Conservation (phyloP, 35 echinoderm and acorn worm genomes). For the Apostichopus parvimensis region DNA sequence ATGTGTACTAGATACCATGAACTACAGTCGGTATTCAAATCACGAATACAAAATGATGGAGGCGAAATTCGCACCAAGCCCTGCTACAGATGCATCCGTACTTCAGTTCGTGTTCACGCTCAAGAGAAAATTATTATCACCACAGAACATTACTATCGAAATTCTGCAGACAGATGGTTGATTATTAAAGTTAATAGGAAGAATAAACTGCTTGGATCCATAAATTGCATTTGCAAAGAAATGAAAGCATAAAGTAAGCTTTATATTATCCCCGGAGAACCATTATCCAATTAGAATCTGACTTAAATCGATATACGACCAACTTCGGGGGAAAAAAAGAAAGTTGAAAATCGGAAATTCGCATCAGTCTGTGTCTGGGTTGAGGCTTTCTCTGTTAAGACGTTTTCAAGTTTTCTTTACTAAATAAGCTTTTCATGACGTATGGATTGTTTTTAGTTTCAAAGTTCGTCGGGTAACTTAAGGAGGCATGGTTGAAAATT, state of each 20-base stretch:
- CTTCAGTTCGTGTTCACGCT: background rate
- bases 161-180: background rate
- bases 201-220: conserved; percentile 5
- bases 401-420: too few relatives aligned
- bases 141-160: background rate
- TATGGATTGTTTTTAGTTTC: too few relatives aligned
- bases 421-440: too few relatives aligned
- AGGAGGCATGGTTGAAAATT: too few relatives aligned
- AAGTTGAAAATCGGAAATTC: background rate
- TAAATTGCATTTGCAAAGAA: conserved; percentile 19
- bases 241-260: background rate
- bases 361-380: background rate
- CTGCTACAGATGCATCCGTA: too few relatives aligned
- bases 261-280: background rate
- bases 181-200: conserved; percentile 18
- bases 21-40: too few relatives aligned
- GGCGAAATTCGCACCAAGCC: too few relatives aligned
- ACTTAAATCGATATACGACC: background rate
- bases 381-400: too few relatives aligned
- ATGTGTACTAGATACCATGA: too few relatives aligned
- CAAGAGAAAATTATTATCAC: background rate
- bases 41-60: too few relatives aligned
- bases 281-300: conserved; percentile 14
- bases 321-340: background rate
- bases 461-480: too few relatives aligned